Base-by-base conservation (phyloP, 2,797 vertebrate genomes). In the Coregonus suidteri region DNA sequence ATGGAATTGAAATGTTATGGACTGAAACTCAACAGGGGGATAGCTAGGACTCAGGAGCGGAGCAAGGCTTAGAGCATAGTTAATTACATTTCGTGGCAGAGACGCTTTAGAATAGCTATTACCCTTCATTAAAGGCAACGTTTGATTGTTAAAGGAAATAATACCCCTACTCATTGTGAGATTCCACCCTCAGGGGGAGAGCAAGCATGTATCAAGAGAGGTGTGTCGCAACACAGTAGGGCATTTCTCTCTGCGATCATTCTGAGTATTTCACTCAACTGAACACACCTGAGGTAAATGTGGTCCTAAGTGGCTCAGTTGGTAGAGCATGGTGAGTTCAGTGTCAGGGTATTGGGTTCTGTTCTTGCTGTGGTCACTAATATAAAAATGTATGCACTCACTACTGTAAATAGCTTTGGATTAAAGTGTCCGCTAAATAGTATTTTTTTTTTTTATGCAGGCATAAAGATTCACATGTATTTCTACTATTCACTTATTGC, bases 1-100 rank as follows among this genome's bases (percentile, higher is more conserved):
- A 65, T 73, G 62, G 69, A 75, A 76, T 79, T 73, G 74, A 79
- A 71, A 54, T 37, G 68, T 71, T 75, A 75, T 74, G 77, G 66
- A 69, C 62, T 35, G 64, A 74, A 78, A 59, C 20, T 74, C 66
- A 16, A 67, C 31, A 67, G 31, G 25, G 65, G 65, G 65, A 35
- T 15, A 67, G 65, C 11, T 31, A 34, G 20, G 9, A 62, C 59
- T 62, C 65, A 15, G 13, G 31, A 15, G 65, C 5, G 11, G 65
- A 15, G 65, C 65, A 5, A 67, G 65, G 14, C 65, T 35, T 67
- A 31, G 65, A 34, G 65, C 14, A 35, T 15, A 67, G 31, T 34
- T 67, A 67, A 67, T 75, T 75, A 75, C 41, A 53, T 47, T 30
- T 51, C 9, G 47, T 54, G 20, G 41, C 25, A 53, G 65, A 52